Evolutionary conservation across 2,888 invertebrate species (phyloP), one percentile per base, ranked within the genome.

Genomic region (Diogma glabrata): DNA sequence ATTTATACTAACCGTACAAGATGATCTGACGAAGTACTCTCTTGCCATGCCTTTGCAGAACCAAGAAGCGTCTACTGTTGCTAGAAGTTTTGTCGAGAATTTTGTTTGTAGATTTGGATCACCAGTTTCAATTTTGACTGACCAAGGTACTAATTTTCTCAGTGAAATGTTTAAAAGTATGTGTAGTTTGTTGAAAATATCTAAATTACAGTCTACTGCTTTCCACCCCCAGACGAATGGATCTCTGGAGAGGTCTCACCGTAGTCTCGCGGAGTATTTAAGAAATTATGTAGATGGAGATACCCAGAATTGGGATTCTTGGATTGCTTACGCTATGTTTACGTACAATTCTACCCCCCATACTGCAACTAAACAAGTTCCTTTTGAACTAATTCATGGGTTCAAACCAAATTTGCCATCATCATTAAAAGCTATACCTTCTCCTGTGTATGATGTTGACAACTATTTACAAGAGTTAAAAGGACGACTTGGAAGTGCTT

Each of bases 211-310:
- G 12, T n/a, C 20, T 6, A 14, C 46, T 3, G 22, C 22, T n/a
- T 49, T 20, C 22, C 33, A 36, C 16, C 33, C 49, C 3, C 36
- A 33, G 22, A n/a, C n/a, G n/a, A n/a, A n/a, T n/a, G n/a, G n/a
- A n/a, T n/a, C n/a, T n/a, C n/a, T n/a, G n/a, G n/a, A 49, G 19
- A 6, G 36, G 24, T 20, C 23, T 4, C 49, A 49, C 14, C 6
- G 49, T 17, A 49, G 33, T 12, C 20, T 49, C 5, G 33, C 16
- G 17, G 36, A 49, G 33, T 49, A 49, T 49, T 19, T 49, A 49
- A 38, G n/a, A n/a, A n/a, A n/a, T n/a, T n/a, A n/a, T n/a, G n/a
- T n/a, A n/a, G n/a, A n/a, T n/a, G n/a, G n/a, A n/a, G n/a, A n/a
- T n/a, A n/a, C n/a, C n/a, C n/a, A n/a, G n/a, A n/a, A n/a, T n/a